Conservation (phyloP, 2,113 vertebrate species). For the Bombycilla garrulus region DNA sequence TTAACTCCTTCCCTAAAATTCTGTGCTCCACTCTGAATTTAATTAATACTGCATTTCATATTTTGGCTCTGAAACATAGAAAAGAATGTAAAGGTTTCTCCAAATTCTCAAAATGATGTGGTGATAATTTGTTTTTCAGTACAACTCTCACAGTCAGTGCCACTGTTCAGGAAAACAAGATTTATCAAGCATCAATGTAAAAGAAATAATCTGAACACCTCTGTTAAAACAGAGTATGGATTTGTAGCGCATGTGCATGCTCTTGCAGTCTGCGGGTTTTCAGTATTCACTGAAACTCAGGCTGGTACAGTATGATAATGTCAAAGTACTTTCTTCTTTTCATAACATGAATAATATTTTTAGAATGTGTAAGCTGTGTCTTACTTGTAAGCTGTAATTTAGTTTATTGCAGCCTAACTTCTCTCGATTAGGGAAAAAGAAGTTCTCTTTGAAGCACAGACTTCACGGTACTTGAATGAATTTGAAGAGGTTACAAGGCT, state of each 20-base stretch:
- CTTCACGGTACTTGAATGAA: conserved; percentile 92
- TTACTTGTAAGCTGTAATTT: background rate
- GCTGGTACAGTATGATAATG: background rate
- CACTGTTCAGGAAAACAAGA: background rate
- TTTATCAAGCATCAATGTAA: background rate
- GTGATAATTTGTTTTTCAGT: background rate
- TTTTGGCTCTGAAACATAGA: background rate
- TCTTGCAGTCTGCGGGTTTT: background rate
- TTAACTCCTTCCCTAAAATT: background rate
- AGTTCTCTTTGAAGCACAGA: conserved; percentile 87
- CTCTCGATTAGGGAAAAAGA: conserved; percentile 79
- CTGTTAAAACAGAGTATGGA: background rate
- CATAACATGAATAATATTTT: background rate
- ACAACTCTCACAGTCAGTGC: background rate
- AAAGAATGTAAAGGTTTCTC: background rate
- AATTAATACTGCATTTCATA: background rate
- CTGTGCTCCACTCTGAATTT: background rate
- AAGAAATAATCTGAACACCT: background rate
- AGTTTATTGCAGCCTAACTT: background rate
- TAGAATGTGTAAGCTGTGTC: background rate
- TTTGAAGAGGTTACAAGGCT: conserved; percentile 89
- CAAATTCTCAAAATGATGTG: background rate
- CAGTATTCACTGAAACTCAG: background rate
- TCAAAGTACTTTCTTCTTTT: background rate
- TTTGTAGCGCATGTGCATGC: background rate